Percentiles rank a stretch among this genome's conserved stretches.
Evolutionary conservation across 1,140 invertebrate genomes (phyloP).

Genomic region (Pseudomyrmex pallidus): DNA sequence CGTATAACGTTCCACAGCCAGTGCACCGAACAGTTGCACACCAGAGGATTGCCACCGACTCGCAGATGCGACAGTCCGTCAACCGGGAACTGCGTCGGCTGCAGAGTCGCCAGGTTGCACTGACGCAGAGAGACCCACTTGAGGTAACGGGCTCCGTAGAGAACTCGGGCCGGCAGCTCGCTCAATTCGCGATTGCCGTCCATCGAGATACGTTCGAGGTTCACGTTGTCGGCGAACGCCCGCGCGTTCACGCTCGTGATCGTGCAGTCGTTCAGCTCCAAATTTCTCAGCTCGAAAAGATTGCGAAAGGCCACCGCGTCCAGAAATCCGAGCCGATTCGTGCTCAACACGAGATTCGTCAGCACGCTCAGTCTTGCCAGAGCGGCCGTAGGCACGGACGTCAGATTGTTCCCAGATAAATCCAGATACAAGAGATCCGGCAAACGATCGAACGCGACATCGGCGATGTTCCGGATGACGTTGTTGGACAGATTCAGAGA

Average conservation of each 20-base stretch:
- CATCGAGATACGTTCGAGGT: slow-evolving; percentile 91
- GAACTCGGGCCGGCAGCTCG: slow-evolving; percentile 89
- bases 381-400: slow-evolving; percentile 90
- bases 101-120: slow-evolving; percentile 89
- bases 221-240: slow-evolving; percentile 93
- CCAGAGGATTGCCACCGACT: slow-evolving; percentile 92
- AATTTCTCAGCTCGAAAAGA: slow-evolving; percentile 90
- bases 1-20: slow-evolving; percentile 93
- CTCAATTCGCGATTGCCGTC: slow-evolving; percentile 90
- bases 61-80: slow-evolving; percentile 89
- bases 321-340: slow-evolving; percentile 90
- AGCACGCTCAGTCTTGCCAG: slow-evolving; percentile 91
- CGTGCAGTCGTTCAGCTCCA: slow-evolving; percentile 89
- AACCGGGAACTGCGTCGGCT: slow-evolving; percentile 92
- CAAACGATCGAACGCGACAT: slow-evolving; percentile 89
- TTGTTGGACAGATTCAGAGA: slow-evolving; percentile 89
- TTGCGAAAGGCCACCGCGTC: slow-evolving; percentile 92
- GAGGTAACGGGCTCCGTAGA: slow-evolving; percentile 91
- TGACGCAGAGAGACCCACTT: slow-evolving; percentile 89
- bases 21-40: slow-evolving; percentile 94
- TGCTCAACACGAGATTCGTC: slow-evolving; percentile 89
- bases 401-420: slow-evolving; percentile 93
- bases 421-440: slow-evolving; percentile 90
- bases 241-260: slow-evolving; percentile 89
- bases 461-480: slow-evolving; percentile 89